Percentiles rank a stretch among this genome's conserved stretches.
phyloP scores from a whole-genome alignment of 2,888 invertebrate species.

The Autographa gamma region DNA sequence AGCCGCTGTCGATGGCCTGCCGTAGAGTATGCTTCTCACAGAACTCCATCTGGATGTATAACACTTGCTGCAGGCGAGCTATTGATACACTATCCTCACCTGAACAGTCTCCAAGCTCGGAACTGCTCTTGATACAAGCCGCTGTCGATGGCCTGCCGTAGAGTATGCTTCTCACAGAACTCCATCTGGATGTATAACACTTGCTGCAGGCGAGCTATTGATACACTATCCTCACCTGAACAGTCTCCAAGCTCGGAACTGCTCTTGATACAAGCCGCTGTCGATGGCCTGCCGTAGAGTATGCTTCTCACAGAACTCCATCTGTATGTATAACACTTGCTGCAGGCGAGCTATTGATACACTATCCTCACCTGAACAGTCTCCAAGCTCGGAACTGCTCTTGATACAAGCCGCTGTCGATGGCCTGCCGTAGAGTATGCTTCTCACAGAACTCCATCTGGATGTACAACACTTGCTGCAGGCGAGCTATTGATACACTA shows the following conservation, averaged over 20 bases:
- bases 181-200: conserved; percentile 98
- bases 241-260: conserved; percentile 95
- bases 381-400: conserved; percentile 96
- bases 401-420: conserved; percentile 93
- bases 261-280: conserved; percentile 92
- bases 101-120: conserved; percentile 96
- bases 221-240: conserved; percentile 90
- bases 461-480: conserved; percentile 92
- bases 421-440: conserved; percentile 95
- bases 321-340: conserved; percentile 96
- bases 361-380: conserved; percentile 91
- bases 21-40: conserved; percentile 97
- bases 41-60: conserved; percentile 99
- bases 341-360: conserved; percentile 65
- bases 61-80: conserved; percentile 87
- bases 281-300: conserved; percentile 96
- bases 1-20: conserved; percentile 95
- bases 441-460: conserved; percentile 99
- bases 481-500: no score
- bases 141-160: conserved; percentile 95
- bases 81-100: no score
- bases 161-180: conserved; percentile 98
- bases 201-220: conserved; percentile 81
- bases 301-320: conserved; percentile 99
- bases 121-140: conserved; percentile 93